Percentiles rank a stretch among this genome's conserved stretches.
These are phyloP conservation scores for Operophtera brumata DNA, from an alignment of 2,888 invertebrate genomes.

Conservation along the genomic window DNA sequence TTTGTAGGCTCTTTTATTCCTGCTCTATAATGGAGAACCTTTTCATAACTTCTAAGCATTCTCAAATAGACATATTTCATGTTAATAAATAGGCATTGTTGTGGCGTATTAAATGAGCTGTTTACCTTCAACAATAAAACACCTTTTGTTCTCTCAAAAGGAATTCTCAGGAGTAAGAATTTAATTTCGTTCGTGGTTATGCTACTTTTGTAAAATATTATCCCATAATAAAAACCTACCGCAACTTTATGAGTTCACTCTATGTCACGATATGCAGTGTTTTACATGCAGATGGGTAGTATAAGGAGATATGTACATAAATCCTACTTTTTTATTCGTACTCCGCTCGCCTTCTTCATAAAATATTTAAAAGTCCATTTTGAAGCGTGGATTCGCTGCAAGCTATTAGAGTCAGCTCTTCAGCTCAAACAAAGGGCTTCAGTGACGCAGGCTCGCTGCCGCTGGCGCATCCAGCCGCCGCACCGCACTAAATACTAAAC, in stretches of 20 bases:
- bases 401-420: conserved; percentile 79
- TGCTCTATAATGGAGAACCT: conserved; percentile 5
- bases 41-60: conserved; percentile 15
- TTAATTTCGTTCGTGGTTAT: conserved; percentile 23
- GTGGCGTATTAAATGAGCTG: conserved; percentile 13
- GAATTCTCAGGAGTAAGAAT: conserved; percentile 19
- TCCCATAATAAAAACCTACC: conserved; percentile 20
- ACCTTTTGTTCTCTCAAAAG: conserved; percentile 21
- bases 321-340: conserved; percentile 50
- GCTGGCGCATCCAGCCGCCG: conserved; percentile 56
- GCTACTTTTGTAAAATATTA: conserved; percentile 22
- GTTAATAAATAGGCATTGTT: conserved; percentile 15
- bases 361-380: conserved; percentile 78
- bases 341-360: conserved; percentile 60
- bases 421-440: conserved; percentile 77
- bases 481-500: conserved; percentile 58
- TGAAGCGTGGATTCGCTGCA: conserved; percentile 75
- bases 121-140: conserved; percentile 25
- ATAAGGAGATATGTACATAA: conserved; percentile 34
- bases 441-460: conserved; percentile 67
- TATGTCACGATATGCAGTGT: conserved; percentile 29
- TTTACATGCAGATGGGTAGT: conserved; percentile 31
- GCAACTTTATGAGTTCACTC: conserved; percentile 22
- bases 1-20: background rate
- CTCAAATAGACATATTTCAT: conserved; percentile 13